Conservation (phyloP, 2,113 vertebrate genomes). For the Eira barbara region DNA sequence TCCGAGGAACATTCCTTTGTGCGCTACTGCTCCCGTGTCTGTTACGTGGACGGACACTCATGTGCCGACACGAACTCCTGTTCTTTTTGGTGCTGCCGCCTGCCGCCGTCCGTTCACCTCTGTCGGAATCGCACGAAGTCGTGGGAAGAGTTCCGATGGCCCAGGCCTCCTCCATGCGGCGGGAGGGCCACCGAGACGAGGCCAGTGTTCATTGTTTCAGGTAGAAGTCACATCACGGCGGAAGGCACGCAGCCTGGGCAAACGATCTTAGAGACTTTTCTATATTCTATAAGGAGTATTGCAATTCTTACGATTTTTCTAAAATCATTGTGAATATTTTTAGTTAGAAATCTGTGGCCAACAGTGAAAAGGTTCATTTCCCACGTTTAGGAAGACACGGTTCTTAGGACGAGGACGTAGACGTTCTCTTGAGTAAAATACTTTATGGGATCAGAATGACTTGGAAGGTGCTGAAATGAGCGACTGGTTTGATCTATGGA, state of each 20-base stretch:
- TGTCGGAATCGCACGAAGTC: fast-evolving
- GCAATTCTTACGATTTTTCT: neutral
- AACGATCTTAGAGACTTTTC: no score
- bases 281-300: neutral
- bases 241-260: neutral
- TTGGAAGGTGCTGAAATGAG: neutral
- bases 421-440: neutral
- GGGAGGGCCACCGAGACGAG: neutral
- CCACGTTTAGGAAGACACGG: neutral
- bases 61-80: no score
- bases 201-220: fast-evolving
- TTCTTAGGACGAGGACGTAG: neutral
- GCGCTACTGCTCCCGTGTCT: fast-evolving
- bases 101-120: neutral
- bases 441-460: neutral
- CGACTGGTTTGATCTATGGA: neutral
- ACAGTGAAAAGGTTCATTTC: neutral
- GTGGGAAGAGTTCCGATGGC: fast-evolving
- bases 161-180: fast-evolving
- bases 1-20: neutral
- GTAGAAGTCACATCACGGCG: neutral
- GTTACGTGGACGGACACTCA: no score
- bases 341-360: neutral
- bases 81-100: no score
- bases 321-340: neutral